Evolutionary conservation across 2,888 invertebrate species (phyloP).

Genomic region (Invenusta paracnida): DNA sequence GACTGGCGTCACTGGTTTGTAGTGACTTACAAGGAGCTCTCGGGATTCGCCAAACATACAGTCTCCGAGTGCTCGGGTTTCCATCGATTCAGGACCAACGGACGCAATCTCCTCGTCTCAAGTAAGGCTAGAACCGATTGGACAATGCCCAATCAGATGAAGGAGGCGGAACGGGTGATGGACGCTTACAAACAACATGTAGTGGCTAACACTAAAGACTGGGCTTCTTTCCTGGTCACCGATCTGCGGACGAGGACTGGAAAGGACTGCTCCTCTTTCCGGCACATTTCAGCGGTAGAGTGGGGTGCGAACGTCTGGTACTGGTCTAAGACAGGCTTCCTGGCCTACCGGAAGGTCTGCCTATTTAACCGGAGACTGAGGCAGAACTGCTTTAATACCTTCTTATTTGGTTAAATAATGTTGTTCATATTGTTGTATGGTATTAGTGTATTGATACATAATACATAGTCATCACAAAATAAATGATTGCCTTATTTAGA

Average conservation of each 20-base stretch:
- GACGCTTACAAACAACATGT: neutral
- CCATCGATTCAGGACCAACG: constrained; percentile 23
- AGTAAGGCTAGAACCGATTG: neutral
- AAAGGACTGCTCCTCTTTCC: neutral
- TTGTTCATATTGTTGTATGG: no score
- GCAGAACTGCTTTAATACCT: neutral
- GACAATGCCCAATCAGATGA: neutral
- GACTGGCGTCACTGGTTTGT: constrained; percentile 38
- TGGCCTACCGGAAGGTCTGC: neutral
- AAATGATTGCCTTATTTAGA: no score
- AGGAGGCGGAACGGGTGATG: neutral
- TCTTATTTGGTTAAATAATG: neutral
- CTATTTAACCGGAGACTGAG: neutral
- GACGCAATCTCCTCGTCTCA: constrained; percentile 6
- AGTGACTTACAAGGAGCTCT: constrained; percentile 27
- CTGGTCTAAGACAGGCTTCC: neutral
- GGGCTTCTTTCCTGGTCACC: neutral
- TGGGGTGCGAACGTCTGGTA: neutral
- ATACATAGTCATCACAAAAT: no score
- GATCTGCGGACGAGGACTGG: neutral
- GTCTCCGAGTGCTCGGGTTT: neutral
- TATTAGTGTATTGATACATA: no score
- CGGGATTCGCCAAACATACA: constrained; percentile 29
- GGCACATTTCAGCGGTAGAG: neutral
- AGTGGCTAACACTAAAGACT: neutral